Percentiles rank a stretch among this genome's conserved stretches.
Conservation (phyloP, 2,797 vertebrate species). For the Glossophaga mutica region DNA sequence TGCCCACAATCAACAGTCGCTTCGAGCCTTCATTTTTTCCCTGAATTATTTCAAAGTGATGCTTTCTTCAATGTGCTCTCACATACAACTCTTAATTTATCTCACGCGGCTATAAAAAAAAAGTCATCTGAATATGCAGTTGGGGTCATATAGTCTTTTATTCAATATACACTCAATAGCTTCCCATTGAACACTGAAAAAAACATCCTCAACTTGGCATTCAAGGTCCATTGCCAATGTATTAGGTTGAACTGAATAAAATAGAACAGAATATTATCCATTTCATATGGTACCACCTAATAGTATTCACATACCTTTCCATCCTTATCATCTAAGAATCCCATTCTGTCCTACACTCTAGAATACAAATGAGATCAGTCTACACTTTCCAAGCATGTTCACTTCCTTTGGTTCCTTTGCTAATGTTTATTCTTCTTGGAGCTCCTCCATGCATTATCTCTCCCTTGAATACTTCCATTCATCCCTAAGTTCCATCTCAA, state of each 20-base stretch:
- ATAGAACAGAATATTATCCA: neutral
- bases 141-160: neutral
- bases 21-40: neutral
- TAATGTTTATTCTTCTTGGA: neutral
- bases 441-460: neutral
- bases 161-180: neutral
- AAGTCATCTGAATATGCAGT: conserved; percentile 17
- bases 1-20: neutral
- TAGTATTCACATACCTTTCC: neutral
- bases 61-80: neutral
- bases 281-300: neutral
- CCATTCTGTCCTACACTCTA: neutral
- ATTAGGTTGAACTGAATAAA: neutral
- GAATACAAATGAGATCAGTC: neutral
- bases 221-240: neutral
- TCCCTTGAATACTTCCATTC: neutral
- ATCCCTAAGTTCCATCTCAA: neutral
- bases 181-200: neutral
- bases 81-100: neutral
- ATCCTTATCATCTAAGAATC: neutral
- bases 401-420: neutral
- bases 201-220: neutral
- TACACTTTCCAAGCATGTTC: neutral
- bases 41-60: neutral
- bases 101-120: neutral